phyloP scores from a whole-genome alignment of 2,113 vertebrate species.

The Cichladusa arquata region DNA sequence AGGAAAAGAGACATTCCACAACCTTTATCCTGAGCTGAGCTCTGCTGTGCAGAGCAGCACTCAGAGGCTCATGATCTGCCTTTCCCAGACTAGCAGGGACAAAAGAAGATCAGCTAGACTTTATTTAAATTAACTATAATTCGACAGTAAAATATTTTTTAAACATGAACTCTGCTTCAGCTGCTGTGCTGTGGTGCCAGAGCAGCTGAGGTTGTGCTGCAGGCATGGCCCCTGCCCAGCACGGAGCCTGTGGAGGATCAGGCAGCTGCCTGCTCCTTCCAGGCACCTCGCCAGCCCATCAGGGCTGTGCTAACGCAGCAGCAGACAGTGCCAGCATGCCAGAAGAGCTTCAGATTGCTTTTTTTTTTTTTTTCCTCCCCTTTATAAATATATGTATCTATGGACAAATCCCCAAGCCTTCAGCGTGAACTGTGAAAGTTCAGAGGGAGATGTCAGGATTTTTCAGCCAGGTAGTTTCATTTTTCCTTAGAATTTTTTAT shows the following conservation, averaged over 20 bases:
- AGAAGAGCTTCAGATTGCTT: background rate
- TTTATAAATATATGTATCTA: background rate
- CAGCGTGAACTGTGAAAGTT: background rate
- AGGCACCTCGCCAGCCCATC: background rate
- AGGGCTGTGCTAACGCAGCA: background rate
- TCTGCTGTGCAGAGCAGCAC: background rate
- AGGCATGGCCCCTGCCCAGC: background rate
- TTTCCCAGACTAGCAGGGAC: background rate
- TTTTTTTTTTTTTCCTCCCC: accelerated
- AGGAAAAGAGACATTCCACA: background rate
- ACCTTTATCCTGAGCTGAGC: background rate
- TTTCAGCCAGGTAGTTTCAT: background rate
- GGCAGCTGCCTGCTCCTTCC: background rate
- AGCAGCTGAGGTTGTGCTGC: background rate
- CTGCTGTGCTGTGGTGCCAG: background rate
- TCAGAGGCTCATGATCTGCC: background rate
- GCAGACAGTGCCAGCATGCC: background rate
- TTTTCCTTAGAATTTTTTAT: background rate
- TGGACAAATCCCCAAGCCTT: background rate
- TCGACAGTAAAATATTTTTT: background rate
- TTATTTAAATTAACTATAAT: background rate
- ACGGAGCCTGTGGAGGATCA: background rate
- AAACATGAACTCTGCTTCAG: background rate
- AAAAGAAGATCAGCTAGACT: background rate
- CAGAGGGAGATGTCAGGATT: background rate